A percentile compares a stretch with the other conserved stretches of the same genome.
These are phyloP conservation scores for Drosophila seguyi DNA, from an alignment of 1,140 invertebrate species.

Conservation along the genomic window DNA sequence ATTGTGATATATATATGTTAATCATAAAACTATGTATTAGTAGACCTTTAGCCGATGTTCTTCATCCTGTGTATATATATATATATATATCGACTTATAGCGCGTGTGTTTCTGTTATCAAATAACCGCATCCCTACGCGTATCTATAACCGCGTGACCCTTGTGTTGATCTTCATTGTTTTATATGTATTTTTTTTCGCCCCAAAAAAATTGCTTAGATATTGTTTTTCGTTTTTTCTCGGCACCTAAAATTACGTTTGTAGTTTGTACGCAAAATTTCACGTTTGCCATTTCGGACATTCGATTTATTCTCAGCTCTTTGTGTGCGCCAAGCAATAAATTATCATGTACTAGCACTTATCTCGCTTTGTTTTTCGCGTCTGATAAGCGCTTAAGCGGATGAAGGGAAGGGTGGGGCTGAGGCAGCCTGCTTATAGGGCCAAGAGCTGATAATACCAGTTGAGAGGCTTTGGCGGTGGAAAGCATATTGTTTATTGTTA, in stretches of 20 bases:
- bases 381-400: neutral
- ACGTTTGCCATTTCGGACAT: constrained; percentile 8
- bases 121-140: constrained; percentile 1
- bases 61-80: constrained; percentile 38
- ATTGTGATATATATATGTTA: constrained; percentile 74
- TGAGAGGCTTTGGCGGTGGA: neutral
- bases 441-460: neutral
- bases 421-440: neutral
- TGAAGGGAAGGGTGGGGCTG: constrained; percentile 6
- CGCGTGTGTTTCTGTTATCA: constrained; percentile 38
- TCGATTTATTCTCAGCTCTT: constrained; percentile 25
- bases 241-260: constrained; percentile 14
- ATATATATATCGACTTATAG: constrained; percentile 19
- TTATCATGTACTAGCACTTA: constrained; percentile 42
- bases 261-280: constrained; percentile 17
- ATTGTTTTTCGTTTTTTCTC: constrained; percentile 20
- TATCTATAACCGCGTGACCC: neutral
- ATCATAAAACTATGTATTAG: constrained; percentile 52
- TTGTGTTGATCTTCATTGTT: constrained; percentile 20
- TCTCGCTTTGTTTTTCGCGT: neutral
- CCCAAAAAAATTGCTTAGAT: constrained; percentile 8
- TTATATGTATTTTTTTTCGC: neutral
- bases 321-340: constrained; percentile 44
- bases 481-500: neutral
- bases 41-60: constrained; percentile 59